Conservation (phyloP, 2,797 vertebrate species). For the Lates japonicus region DNA sequence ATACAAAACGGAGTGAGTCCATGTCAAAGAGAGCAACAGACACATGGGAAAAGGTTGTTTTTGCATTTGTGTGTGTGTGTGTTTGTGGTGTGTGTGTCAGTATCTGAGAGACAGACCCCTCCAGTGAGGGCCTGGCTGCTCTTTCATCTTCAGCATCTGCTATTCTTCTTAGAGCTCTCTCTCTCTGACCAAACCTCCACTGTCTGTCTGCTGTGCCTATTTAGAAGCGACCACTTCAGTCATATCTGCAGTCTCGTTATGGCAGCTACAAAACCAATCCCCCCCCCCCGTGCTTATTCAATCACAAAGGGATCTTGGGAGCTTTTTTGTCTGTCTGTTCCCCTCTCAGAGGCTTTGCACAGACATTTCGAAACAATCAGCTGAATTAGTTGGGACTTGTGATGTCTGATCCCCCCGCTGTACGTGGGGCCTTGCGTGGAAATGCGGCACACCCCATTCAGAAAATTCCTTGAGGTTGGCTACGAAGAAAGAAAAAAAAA, state of each 20-base stretch:
- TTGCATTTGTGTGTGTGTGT: conserved; percentile 32
- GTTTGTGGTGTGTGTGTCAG: conserved; percentile 29
- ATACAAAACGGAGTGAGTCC: neutral
- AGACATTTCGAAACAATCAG: conserved; percentile 78
- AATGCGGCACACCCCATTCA: conserved; percentile 52
- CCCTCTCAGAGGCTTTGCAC: conserved; percentile 69
- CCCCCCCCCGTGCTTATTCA: conserved; percentile 72
- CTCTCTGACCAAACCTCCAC: conserved; percentile 51
- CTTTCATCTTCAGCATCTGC: conserved; percentile 77
- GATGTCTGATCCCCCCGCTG: conserved; percentile 78
- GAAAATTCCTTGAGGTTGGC: conserved; percentile 62
- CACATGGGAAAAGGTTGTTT: conserved; percentile 25
- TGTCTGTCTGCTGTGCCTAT: conserved; percentile 69
- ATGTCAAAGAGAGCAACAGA: conserved; percentile 21
- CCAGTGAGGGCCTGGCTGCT: conserved; percentile 49
- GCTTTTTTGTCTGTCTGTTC: conserved; percentile 72
- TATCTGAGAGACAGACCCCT: conserved; percentile 58
- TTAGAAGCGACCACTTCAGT: conserved; percentile 77
- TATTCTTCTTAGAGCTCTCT: conserved; percentile 65
- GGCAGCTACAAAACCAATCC: conserved; percentile 68
- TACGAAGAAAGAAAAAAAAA: conserved; percentile 16
- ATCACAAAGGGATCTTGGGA: conserved; percentile 73
- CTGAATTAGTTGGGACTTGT: conserved; percentile 78
- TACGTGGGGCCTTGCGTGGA: conserved; percentile 58
- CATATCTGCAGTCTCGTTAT: conserved; percentile 73